Percentiles rank a stretch among this genome's conserved stretches.
These are phyloP conservation scores for Saccopteryx leptura DNA, from an alignment of 2,113 vertebrate species.

Conservation along the genomic window DNA sequence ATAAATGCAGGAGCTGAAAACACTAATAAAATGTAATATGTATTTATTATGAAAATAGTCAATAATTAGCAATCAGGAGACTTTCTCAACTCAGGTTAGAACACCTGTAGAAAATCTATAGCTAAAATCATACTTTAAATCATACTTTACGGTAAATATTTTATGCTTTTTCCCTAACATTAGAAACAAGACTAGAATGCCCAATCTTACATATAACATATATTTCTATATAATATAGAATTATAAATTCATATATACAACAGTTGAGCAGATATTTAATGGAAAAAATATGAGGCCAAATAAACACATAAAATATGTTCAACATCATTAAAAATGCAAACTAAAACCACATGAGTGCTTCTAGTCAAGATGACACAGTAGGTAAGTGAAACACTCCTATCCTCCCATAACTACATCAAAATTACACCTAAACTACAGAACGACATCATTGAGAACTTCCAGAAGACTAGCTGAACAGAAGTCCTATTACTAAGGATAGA, in stretches of 20 bases:
- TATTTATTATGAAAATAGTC: neutral
- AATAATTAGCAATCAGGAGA: neutral
- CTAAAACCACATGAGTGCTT: too few species aligned
- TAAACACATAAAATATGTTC: neutral
- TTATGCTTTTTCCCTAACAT: neutral
- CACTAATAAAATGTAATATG: neutral
- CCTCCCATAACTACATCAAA: too few species aligned
- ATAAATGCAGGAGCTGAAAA: neutral
- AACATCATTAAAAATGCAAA: neutral
- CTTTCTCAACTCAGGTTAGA: neutral
- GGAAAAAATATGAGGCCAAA: neutral
- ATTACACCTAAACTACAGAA: too few species aligned
- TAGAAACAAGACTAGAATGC: neutral
- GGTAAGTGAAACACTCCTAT: too few species aligned
- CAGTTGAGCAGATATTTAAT: neutral
- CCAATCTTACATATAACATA: neutral
- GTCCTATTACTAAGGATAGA: too few species aligned
- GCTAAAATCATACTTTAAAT: neutral
- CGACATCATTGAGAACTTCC: too few species aligned
- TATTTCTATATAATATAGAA: neutral
- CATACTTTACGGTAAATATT: neutral
- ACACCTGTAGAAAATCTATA: neutral
- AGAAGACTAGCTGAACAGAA: too few species aligned
- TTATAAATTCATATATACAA: neutral
- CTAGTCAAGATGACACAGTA: too few species aligned